Evolutionary conservation across 92 coral and sea anemone species (phyloP).

Genomic region (Zoanthus solanderi): DNA sequence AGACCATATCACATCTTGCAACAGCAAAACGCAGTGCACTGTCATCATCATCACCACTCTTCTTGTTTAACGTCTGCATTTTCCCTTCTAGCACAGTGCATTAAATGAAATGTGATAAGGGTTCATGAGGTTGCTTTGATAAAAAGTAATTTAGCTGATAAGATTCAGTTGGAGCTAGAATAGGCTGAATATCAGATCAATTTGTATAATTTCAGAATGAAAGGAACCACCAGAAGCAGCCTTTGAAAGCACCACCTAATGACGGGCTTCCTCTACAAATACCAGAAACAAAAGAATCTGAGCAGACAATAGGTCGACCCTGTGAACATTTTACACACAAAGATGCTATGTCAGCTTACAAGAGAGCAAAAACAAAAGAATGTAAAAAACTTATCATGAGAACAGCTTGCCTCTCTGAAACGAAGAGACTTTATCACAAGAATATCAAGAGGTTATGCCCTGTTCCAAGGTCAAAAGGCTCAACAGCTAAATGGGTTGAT

Average conservation of each 20-base stretch:
- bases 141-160: too few species aligned
- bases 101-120: too few species aligned
- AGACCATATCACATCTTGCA: too few species aligned
- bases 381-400: constrained; percentile 85
- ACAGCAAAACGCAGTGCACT: too few species aligned
- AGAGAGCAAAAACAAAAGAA: constrained; percentile 82
- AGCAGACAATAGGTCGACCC: constrained; percentile 68
- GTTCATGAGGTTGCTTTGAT: too few species aligned
- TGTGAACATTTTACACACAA: constrained; percentile 82
- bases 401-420: constrained; percentile 88
- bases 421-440: constrained; percentile 72
- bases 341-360: constrained; percentile 87
- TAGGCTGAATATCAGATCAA: too few species aligned
- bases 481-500: constrained; percentile 82
- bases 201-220: constrained; percentile 14
- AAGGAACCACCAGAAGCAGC: constrained; percentile 22
- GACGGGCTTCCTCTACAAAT: neutral
- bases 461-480: constrained; percentile 70
- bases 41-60: too few species aligned
- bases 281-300: constrained; percentile 40
- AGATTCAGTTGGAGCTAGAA: too few species aligned
- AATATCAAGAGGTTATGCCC: constrained; percentile 83
- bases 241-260: constrained; percentile 34
- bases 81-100: too few species aligned
- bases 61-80: too few species aligned